These are phyloP conservation scores for Ferrisia virgata DNA, from an alignment of 2,888 invertebrate species.

Conservation along the genomic window DNA sequence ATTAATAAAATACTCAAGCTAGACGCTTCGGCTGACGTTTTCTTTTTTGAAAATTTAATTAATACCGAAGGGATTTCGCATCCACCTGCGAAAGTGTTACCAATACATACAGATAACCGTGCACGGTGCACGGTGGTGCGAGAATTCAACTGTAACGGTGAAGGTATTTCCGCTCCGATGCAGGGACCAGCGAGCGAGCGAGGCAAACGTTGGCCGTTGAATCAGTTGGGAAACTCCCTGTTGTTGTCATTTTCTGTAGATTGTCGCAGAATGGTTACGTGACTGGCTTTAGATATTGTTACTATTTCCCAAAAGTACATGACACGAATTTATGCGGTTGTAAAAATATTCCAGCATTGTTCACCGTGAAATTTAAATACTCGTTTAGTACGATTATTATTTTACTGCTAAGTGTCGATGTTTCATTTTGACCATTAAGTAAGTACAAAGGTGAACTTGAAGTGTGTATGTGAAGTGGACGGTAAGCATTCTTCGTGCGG, in stretches of 20 bases:
- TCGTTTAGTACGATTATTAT: constrained; percentile 4
- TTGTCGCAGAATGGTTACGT: constrained; percentile 43
- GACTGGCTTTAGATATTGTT: constrained; percentile 40
- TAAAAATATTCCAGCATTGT: constrained; percentile 10
- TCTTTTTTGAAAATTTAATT: neutral
- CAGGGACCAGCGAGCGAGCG: neutral
- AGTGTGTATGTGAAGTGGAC: neutral
- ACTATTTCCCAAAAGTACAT: constrained; percentile 36
- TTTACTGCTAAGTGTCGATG: neutral
- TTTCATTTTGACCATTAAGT: neutral
- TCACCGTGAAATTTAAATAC: neutral
- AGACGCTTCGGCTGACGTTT: neutral
- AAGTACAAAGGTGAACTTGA: neutral
- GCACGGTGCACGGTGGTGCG: too few relatives aligned
- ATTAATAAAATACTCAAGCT: constrained; percentile 5
- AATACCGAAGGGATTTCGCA: neutral
- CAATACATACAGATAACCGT: too few relatives aligned
- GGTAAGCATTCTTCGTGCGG: neutral
- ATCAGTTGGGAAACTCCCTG: neutral
- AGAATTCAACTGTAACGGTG: too few relatives aligned
- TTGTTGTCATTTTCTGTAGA: constrained; percentile 44
- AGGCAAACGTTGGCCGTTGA: neutral
- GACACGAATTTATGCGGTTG: constrained; percentile 39
- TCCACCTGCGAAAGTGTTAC: neutral
- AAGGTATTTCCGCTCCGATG: neutral